phyloP scores from a whole-genome alignment of 2,797 vertebrate genomes.

The Manis crassicaudata region DNA sequence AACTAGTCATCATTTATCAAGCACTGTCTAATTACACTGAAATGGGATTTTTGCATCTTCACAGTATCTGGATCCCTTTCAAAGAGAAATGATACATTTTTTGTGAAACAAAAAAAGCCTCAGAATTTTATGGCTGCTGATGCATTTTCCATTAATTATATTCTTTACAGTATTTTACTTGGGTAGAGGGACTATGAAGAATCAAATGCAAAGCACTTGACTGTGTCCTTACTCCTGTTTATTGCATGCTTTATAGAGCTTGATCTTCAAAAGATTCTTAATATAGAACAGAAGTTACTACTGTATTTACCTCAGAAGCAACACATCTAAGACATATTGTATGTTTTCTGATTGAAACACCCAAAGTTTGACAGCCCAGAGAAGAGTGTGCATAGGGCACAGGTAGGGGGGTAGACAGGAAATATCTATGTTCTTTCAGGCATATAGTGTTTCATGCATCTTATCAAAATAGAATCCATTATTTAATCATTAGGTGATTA shows the following conservation, averaged over 20 bases:
- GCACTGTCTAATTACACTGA: neutral
- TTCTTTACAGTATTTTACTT: neutral
- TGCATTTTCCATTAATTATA: neutral
- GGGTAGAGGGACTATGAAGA: neutral
- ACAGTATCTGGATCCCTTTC: neutral
- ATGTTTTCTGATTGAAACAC: neutral
- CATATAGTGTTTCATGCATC: neutral
- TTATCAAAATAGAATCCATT: neutral
- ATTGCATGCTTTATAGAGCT: neutral
- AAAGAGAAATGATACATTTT: neutral
- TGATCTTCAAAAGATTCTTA: neutral
- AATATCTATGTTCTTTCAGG: neutral
- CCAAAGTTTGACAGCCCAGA: neutral
- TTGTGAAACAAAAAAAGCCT: neutral
- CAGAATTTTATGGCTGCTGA: neutral
- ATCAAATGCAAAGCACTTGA: neutral
- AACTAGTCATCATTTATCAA: constrained; percentile 19
- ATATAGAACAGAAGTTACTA: neutral
- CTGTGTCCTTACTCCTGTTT: neutral
- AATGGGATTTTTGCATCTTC: neutral
- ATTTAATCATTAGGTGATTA: neutral
- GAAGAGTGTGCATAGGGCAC: neutral
- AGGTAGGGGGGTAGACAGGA: neutral
- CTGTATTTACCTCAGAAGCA: neutral
- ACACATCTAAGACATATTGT: neutral